Percentiles rank a stretch among this genome's conserved stretches.
Evolutionary conservation across 2,113 vertebrate genomes (phyloP).

Genomic region (Otis tarda): DNA sequence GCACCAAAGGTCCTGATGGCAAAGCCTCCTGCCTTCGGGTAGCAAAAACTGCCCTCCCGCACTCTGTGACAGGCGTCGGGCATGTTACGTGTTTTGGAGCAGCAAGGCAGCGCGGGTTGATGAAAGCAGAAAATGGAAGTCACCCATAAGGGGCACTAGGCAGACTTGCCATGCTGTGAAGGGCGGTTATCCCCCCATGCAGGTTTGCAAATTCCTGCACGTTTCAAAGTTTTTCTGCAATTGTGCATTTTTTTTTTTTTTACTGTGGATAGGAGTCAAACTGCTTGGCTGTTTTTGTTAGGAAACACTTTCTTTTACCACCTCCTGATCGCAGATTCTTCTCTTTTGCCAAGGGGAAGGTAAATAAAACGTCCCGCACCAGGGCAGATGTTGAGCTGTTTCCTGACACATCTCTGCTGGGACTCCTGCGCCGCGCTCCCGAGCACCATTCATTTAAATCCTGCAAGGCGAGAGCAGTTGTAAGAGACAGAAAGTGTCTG

Average conservation of each 20-base stretch:
- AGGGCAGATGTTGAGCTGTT: not conserved
- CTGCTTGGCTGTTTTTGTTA: not conserved
- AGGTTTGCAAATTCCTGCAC: not conserved
- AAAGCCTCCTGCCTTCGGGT: not conserved
- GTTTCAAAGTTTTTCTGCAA: not conserved
- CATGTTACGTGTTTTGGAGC: not conserved
- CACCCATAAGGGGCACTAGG: not conserved
- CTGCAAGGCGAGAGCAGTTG: not conserved
- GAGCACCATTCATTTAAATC: not conserved
- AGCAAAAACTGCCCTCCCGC: not conserved
- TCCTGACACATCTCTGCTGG: not conserved
- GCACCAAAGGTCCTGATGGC: not conserved
- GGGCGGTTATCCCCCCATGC: not conserved
- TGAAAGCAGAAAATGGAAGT: not conserved
- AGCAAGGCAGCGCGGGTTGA: not conserved
- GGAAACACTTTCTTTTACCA: not conserved
- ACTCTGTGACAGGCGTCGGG: not conserved
- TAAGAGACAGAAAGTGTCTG: constrained; percentile 33
- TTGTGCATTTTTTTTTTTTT: not conserved
- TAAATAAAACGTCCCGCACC: not conserved
- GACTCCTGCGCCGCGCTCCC: not conserved
- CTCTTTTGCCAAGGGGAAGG: not conserved
- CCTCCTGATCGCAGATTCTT: not conserved
- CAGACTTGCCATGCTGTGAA: not conserved
- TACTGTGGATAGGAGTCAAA: not conserved